Conservation (phyloP, 2,113 vertebrate genomes). For the Lasiurus cinereus region DNA sequence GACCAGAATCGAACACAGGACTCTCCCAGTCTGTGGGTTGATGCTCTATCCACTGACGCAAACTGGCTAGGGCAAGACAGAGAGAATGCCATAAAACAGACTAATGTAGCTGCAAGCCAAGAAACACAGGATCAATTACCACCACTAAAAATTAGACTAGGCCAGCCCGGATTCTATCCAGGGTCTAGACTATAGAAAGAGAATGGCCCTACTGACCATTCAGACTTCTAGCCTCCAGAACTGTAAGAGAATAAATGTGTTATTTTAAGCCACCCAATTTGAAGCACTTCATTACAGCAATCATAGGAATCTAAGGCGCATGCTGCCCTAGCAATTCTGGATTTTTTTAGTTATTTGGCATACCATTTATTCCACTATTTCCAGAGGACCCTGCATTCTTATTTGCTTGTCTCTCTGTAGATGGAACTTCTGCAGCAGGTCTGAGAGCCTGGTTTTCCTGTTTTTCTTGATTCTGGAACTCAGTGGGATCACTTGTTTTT, state of each 20-base stretch:
- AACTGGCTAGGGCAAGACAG: not conserved
- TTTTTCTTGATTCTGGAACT: conserved; percentile 17
- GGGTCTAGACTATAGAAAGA: not conserved
- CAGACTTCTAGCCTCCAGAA: not conserved
- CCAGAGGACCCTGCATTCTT: not conserved
- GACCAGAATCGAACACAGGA: too few species aligned
- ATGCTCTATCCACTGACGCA: too few species aligned
- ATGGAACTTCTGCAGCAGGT: not conserved
- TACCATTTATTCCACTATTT: conserved; percentile 63
- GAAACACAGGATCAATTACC: not conserved
- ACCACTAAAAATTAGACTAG: not conserved
- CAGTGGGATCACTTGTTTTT: conserved; percentile 73
- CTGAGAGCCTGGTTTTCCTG: conserved; percentile 48
- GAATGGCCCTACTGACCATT: not conserved
- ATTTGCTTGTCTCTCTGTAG: conserved; percentile 39
- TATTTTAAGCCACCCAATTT: not conserved
- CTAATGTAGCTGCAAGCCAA: not conserved
- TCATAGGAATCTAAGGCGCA: not conserved
- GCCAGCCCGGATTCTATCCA: not conserved
- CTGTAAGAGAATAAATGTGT: not conserved
- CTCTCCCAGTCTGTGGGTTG: too few species aligned
- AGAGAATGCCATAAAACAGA: not conserved
- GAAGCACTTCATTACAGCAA: not conserved
- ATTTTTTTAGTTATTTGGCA: not conserved
- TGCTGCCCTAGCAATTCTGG: not conserved